These are phyloP conservation scores for Rhorus exstirpatorius DNA, from an alignment of 2,888 invertebrate genomes.

Conservation along the genomic window DNA sequence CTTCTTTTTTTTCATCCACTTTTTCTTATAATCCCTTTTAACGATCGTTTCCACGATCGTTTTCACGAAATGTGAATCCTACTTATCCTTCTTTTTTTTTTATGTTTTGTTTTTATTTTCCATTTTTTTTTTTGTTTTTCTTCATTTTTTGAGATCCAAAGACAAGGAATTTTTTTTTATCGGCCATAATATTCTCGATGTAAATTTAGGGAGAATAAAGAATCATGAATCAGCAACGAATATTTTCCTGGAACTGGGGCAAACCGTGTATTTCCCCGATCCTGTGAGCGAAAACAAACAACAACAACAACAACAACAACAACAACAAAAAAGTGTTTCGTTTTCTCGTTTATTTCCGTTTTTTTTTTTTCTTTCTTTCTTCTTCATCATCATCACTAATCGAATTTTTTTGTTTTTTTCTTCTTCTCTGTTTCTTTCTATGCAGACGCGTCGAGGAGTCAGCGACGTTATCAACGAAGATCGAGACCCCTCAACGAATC, in stretches of 20 bases:
- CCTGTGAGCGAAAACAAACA: background rate
- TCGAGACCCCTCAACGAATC: conserved; percentile 71
- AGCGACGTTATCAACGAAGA: conserved; percentile 62
- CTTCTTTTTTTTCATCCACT: background rate
- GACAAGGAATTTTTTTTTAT: conserved; percentile 25
- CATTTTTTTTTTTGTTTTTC: conserved; percentile 26
- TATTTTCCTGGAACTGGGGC: conserved; percentile 29
- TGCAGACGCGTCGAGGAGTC: conserved; percentile 20
- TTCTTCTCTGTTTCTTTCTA: background rate
- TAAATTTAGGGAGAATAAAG: conserved; percentile 61
- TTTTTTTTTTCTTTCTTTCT: background rate
- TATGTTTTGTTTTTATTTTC: background rate
- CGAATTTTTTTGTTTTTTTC: background rate
- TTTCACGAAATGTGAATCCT: background rate
- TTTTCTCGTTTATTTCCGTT: background rate
- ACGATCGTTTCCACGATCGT: background rate
- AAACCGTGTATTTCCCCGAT: conserved; percentile 36
- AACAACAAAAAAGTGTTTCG: conserved; percentile 24
- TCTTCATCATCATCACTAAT: background rate
- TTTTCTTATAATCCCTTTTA: background rate
- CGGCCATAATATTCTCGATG: conserved; percentile 34
- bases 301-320: too few relatives aligned
- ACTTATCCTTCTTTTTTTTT: conserved; percentile 13
- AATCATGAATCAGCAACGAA: conserved; percentile 50
- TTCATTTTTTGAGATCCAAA: conserved; percentile 29